These are phyloP conservation scores for Agrochola litura DNA, from an alignment of 2,888 invertebrate species.

Conservation along the genomic window DNA sequence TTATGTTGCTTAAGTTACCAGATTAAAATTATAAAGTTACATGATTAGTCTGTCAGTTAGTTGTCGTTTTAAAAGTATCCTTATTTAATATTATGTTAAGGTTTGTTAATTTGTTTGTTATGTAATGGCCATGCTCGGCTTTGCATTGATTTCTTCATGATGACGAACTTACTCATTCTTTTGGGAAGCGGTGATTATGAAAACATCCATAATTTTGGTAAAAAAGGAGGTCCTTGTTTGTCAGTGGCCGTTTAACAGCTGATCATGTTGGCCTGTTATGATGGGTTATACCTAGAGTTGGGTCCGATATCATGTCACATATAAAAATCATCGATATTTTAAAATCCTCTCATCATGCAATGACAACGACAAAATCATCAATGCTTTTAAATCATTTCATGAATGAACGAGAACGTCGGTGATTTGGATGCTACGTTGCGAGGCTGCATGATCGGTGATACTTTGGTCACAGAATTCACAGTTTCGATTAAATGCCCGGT, in stretches of 20 bases:
- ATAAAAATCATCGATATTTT: too few relatives aligned
- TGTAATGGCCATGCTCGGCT: conserved; percentile 18
- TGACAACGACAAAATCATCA: too few relatives aligned
- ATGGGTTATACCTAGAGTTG: neutral
- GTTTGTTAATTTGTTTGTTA: conserved; percentile 28
- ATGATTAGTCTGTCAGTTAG: conserved; percentile 52
- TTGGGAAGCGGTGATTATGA: neutral
- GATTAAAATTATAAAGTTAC: conserved; percentile 61
- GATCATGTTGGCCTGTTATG: neutral
- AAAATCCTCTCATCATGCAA: too few relatives aligned
- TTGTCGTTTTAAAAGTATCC: conserved; percentile 60
- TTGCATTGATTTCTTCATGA: conserved; percentile 25
- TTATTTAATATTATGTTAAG: conserved; percentile 31
- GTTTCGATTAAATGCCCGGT: too few relatives aligned
- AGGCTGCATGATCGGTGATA: too few relatives aligned
- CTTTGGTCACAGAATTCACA: too few relatives aligned
- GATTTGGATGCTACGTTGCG: too few relatives aligned
- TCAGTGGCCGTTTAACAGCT: neutral
- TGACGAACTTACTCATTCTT: neutral
- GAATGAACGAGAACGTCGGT: too few relatives aligned
- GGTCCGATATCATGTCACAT: too few relatives aligned
- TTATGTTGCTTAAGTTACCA: conserved; percentile 57
- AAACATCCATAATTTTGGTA: neutral
- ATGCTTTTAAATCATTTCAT: too few relatives aligned
- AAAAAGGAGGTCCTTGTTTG: neutral